phyloP scores from a whole-genome alignment of 2,888 invertebrate species.

The Hypsopygia costalis region DNA sequence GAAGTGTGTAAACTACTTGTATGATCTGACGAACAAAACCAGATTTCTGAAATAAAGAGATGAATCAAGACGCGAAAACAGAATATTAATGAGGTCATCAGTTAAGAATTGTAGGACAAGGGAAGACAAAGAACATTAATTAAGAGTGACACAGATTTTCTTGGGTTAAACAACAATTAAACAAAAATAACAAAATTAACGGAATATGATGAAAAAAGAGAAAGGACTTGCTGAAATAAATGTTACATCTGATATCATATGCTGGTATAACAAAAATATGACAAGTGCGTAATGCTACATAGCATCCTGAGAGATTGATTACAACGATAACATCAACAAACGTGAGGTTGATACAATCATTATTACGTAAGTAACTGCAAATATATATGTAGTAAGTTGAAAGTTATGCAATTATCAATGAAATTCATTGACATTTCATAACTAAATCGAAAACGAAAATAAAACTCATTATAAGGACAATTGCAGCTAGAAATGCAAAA shows the following conservation, averaged over 20 bases:
- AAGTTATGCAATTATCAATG: slow-evolving; percentile 36
- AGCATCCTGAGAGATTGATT: slow-evolving; percentile 48
- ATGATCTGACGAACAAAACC: slow-evolving; percentile 19
- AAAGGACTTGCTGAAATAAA: not conserved
- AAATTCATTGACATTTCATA: slow-evolving; percentile 24
- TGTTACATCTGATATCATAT: slow-evolving; percentile 2
- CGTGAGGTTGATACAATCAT: slow-evolving; percentile 45
- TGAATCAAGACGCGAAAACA: not conserved
- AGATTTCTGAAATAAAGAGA: slow-evolving; percentile 3
- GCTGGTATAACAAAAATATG: slow-evolving; percentile 28
- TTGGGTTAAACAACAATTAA: not conserved
- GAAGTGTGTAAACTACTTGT: slow-evolving; percentile 28
- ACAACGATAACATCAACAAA: slow-evolving; percentile 48
- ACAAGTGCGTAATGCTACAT: slow-evolving; percentile 39
- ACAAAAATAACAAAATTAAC: not conserved
- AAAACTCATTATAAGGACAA: slow-evolving; percentile 16
- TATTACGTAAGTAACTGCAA: slow-evolving; percentile 15
- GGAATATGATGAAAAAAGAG: slow-evolving; percentile 3
- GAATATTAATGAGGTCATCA: slow-evolving; percentile 18
- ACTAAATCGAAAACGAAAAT: slow-evolving; percentile 13
- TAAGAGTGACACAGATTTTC: too few relatives aligned
- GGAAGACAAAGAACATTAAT: not conserved
- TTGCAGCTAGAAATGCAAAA: slow-evolving; percentile 22
- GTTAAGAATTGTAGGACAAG: slow-evolving; percentile 7
- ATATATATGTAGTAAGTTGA: slow-evolving; percentile 7